Evolutionary conservation across 2,888 invertebrate species (phyloP).

Genomic region (Lasius fuliginosus): DNA sequence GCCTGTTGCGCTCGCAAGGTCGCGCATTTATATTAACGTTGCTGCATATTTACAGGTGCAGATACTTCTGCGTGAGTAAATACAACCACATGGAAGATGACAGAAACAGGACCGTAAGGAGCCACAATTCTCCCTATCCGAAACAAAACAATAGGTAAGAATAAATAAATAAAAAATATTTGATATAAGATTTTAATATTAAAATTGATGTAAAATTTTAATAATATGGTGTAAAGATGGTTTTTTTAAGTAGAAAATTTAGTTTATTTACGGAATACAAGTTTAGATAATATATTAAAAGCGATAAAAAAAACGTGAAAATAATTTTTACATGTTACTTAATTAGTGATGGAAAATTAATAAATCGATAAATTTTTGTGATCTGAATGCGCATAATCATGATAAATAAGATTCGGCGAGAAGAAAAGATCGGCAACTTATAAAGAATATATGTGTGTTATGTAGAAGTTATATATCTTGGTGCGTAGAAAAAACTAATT

Average conservation of each 20-base stretch:
- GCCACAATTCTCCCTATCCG: not conserved
- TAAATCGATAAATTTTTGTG: not conserved
- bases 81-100: constrained; percentile 11
- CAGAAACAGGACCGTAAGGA: constrained; percentile 56
- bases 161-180: not conserved
- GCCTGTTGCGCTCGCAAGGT: constrained; percentile 77
- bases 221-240: not conserved
- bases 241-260: not conserved
- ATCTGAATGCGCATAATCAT: not conserved
- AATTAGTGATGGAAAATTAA: not conserved
- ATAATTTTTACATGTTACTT: not conserved
- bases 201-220: not conserved
- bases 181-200: constrained; percentile 5
- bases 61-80: constrained; percentile 31
- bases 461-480: constrained; percentile 29
- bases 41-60: not conserved
- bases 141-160: not conserved
- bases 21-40: constrained; percentile 61
- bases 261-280: not conserved
- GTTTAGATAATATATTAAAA: not conserved
- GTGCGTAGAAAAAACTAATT: constrained; percentile 72
- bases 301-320: not conserved
- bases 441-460: not conserved
- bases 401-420: constrained; percentile 1
- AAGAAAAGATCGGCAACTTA: not conserved